These are phyloP conservation scores for Eupithecia insigniata DNA, from an alignment of 2,888 invertebrate genomes.

Conservation along the genomic window DNA sequence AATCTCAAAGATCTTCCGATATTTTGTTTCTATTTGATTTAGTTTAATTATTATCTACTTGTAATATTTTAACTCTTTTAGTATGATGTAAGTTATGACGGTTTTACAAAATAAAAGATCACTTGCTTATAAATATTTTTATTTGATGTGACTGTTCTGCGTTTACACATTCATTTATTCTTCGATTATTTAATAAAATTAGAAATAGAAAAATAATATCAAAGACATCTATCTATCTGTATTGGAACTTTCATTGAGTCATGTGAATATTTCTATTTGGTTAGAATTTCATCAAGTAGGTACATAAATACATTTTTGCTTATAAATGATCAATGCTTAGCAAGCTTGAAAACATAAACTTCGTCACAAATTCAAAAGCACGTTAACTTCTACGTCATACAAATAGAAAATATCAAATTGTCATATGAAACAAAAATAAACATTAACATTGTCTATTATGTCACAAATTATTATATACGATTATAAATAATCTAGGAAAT, in stretches of 20 bases:
- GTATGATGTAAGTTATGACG: background rate
- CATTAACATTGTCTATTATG: constrained; percentile 69
- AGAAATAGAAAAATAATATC: constrained; percentile 85
- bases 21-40: background rate
- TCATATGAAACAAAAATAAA: constrained; percentile 65
- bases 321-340: constrained; percentile 42
- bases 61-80: background rate
- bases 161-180: constrained; percentile 79
- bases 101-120: constrained; percentile 64
- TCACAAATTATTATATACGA: constrained; percentile 69
- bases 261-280: constrained; percentile 27
- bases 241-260: constrained; percentile 78
- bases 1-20: background rate
- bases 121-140: constrained; percentile 81
- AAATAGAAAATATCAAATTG: constrained; percentile 60
- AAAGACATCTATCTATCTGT: constrained; percentile 77
- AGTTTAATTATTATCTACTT: background rate
- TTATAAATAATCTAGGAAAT: constrained; percentile 68
- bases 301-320: constrained; percentile 37
- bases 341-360: constrained; percentile 47
- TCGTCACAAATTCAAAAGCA: constrained; percentile 63
- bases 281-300: constrained; percentile 38
- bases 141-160: constrained; percentile 80
- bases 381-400: constrained; percentile 49
- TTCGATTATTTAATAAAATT: constrained; percentile 81